Conservation (phyloP, 2,113 vertebrate genomes). For the Triplophysa tibetana region DNA sequence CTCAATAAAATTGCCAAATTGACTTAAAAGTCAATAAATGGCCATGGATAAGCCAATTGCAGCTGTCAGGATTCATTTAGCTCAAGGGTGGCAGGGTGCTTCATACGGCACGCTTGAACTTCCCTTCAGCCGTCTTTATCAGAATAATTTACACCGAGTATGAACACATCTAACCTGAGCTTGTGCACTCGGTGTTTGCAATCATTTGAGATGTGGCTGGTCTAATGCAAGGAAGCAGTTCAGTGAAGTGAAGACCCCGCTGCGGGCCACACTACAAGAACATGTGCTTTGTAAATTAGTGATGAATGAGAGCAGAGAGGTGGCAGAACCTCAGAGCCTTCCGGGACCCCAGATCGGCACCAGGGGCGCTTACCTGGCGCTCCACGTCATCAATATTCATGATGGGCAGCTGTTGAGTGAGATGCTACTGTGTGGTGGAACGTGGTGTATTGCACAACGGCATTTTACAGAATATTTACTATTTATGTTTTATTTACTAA, state of each 20-base stretch:
- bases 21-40: neutral
- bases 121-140: slow-evolving; percentile 12
- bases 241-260: slow-evolving; percentile 44
- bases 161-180: neutral
- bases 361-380: slow-evolving; percentile 20
- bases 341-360: slow-evolving; percentile 12
- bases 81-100: neutral
- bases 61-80: slow-evolving; percentile 8
- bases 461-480: neutral
- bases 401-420: slow-evolving; percentile 53
- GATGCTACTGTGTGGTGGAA: neutral
- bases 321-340: slow-evolving; percentile 22
- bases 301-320: slow-evolving; percentile 45
- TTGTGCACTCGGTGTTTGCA: neutral
- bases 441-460: neutral
- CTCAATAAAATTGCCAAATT: too few relatives aligned
- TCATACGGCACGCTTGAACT: neutral
- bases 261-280: slow-evolving; percentile 31
- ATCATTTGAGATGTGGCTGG: slow-evolving; percentile 14
- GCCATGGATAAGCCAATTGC: slow-evolving; percentile 10
- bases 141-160: neutral
- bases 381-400: slow-evolving; percentile 55
- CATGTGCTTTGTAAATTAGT: slow-evolving; percentile 63
- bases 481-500: too few relatives aligned
- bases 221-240: slow-evolving; percentile 45